Percentiles rank a stretch among this genome's conserved stretches.
These are phyloP conservation scores for Macropus fuliginosus DNA, from an alignment of 2,797 vertebrate genomes.

Conservation along the genomic window DNA sequence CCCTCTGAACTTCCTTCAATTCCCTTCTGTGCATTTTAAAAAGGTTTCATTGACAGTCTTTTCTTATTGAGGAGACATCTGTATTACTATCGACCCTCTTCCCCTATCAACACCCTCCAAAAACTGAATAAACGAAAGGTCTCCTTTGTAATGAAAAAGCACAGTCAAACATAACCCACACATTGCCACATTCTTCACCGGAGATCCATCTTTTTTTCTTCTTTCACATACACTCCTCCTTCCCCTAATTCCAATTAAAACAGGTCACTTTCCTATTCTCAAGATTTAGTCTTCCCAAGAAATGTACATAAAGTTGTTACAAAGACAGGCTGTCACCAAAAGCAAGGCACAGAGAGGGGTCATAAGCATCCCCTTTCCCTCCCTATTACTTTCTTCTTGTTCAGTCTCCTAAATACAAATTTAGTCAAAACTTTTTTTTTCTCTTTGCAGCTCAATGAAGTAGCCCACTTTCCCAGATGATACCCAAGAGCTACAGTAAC, in stretches of 20 bases:
- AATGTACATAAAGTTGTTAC: neutral
- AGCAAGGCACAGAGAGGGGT: neutral
- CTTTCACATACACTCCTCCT: neutral
- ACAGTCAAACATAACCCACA: neutral
- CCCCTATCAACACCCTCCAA: neutral
- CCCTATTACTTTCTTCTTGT: neutral
- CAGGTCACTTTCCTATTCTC: neutral
- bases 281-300: neutral
- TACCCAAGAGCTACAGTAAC: neutral
- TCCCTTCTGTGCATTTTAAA: neutral
- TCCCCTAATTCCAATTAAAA: neutral
- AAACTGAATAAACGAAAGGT: neutral
- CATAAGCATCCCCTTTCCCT: neutral
- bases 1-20: neutral
- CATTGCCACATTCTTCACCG: neutral
- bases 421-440: neutral
- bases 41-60: neutral
- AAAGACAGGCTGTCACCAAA: neutral
- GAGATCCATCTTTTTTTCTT: neutral
- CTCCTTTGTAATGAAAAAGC: neutral
- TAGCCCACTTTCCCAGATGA: neutral
- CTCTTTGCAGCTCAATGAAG: neutral
- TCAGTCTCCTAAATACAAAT: neutral
- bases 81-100: neutral
- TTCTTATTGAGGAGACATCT: neutral